phyloP scores from a whole-genome alignment of 2,113 vertebrate genomes.

The Cyphomyrus plagiostoma region DNA sequence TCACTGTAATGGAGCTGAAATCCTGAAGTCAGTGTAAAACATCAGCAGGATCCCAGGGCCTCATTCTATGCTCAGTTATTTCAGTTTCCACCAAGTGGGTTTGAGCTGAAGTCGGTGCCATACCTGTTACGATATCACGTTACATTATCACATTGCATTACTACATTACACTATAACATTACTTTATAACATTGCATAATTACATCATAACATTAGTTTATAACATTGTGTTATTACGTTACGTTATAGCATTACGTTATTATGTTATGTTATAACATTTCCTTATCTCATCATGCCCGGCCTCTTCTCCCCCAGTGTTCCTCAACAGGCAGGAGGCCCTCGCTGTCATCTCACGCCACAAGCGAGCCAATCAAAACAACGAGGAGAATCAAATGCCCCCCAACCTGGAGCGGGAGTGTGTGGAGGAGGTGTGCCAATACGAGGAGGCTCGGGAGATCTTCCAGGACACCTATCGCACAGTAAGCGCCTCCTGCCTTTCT shows the following conservation, averaged over 20 bases:
- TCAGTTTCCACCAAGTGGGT: not conserved
- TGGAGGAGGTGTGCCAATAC: constrained; percentile 72
- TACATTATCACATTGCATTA: not conserved
- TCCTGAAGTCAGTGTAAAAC: not conserved
- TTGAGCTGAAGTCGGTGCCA: not conserved
- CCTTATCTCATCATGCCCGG: not conserved
- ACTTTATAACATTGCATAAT: not conserved
- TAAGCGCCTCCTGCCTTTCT: constrained; percentile 44
- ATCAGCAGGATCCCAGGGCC: not conserved
- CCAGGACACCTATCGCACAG: constrained; percentile 68
- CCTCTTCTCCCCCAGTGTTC: constrained; percentile 47
- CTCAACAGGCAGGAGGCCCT: constrained; percentile 55
- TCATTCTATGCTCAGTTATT: not conserved
- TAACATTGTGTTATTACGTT: not conserved
- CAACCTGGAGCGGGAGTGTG: constrained; percentile 72
- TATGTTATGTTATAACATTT: not conserved
- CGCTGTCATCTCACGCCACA: constrained; percentile 53
- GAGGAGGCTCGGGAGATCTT: constrained; percentile 76
- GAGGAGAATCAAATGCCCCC: constrained; percentile 49
- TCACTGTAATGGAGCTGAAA: not conserved
- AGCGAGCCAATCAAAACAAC: constrained; percentile 39
- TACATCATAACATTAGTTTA: not conserved
- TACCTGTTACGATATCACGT: not conserved
- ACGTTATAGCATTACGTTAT: not conserved
- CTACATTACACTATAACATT: too few relatives aligned